These are phyloP conservation scores for Gymnocheta viridis DNA, from an alignment of 2,888 invertebrate genomes.

Conservation along the genomic window DNA sequence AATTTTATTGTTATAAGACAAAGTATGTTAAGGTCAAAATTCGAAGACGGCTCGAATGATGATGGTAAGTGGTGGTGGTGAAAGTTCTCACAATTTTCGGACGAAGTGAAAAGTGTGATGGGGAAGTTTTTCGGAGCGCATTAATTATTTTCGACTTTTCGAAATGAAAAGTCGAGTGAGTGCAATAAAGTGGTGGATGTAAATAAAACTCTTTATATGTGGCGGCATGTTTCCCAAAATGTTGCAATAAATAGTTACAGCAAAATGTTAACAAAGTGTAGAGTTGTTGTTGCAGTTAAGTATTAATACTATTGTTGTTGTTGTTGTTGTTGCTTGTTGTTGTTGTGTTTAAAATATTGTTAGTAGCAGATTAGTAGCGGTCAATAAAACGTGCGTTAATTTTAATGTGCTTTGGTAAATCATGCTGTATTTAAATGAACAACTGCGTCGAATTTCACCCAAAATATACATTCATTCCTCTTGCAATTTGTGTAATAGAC, in stretches of 20 bases:
- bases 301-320: constrained; percentile 2
- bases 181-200: constrained; percentile 46
- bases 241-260: constrained; percentile 19
- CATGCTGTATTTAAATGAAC: too few species aligned
- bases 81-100: constrained; percentile 17
- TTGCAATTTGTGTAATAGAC: constrained; percentile 27
- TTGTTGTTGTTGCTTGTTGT: constrained; percentile 5
- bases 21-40: constrained; percentile 40
- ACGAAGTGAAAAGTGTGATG: constrained; percentile 15
- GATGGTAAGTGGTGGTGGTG: neutral
- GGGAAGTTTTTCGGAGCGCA: constrained; percentile 6
- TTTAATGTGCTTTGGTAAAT: constrained; percentile 25
- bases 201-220: constrained; percentile 9
- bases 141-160: neutral
- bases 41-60: neutral
- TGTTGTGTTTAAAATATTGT: constrained; percentile 18
- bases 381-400: constrained; percentile 30
- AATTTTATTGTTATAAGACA: constrained; percentile 69
- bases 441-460: neutral
- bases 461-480: constrained; percentile 45
- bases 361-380: constrained; percentile 23
- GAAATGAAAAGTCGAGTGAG: constrained; percentile 14
- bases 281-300: constrained; percentile 17
- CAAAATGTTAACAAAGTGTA: constrained; percentile 28
- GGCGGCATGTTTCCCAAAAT: constrained; percentile 26